Base-by-base conservation (phyloP, 2,113 vertebrate species). In the Scopus umbretta region DNA sequence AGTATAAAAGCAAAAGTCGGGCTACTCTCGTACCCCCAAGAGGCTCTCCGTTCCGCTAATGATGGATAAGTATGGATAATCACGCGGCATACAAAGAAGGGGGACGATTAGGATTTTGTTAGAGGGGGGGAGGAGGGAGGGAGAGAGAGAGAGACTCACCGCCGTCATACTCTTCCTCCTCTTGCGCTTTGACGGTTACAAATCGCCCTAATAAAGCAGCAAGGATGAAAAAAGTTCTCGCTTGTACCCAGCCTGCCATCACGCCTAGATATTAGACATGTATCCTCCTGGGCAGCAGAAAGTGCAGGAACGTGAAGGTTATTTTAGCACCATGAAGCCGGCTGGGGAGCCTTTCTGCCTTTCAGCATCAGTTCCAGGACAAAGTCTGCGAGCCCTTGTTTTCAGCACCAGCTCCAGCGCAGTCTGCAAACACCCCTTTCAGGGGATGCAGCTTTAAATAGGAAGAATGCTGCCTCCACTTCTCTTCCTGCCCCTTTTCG, bases 381-480 rank as follows among this genome's bases (percentile, higher is more conserved):
- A 84, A 97, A 95, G 91, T 96, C 94, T 92, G 94, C 88, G 14
- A 88, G 91, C 78, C 96, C 94, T 86, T 94, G 87, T 61, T 83
- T 97, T 97, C 97, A 98, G 97, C 97, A 97, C 98, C 97, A 92
- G 95, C 97, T 97, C 97, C 97, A 68, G 97, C 87, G 93, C 97
- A 92, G 96, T 96, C 97, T 98, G 98, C 94, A 94, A 97, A 95
- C 97, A 58, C 94, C 98, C 97, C 96, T 98, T 98, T 93, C 97
- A 96, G 97, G 98, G 97, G 97, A 98, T 97, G 98, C 98, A 97
- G 98, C 98, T 98, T 98, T 98, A 98, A 98, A 98, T 98, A 98
- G 98, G 98, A 98, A 98, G 98, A 98, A 98, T 98, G 98, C 98
- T 98, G 98, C 98, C 98, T 98, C 98, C 98, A 97, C 98, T 98